Conservation (phyloP, 2,888 invertebrate species). For the Brassicogethes aeneus region DNA sequence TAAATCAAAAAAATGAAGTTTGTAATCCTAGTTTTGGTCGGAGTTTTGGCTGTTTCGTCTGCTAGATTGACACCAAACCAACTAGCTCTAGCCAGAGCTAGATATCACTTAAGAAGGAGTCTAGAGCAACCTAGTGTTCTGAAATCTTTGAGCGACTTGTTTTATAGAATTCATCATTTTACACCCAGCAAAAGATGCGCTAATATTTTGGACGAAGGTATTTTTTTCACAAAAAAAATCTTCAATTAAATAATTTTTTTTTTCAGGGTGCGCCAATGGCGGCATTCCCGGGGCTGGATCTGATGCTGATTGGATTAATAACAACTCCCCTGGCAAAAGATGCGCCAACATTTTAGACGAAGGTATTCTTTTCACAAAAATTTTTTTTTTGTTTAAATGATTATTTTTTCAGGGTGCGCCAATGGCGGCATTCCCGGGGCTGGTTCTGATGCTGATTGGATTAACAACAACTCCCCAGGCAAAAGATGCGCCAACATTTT, state of each 20-base stretch:
- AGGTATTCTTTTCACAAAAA: conserved; percentile 22
- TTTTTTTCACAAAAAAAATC: background rate
- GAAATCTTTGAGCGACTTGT: conserved; percentile 12
- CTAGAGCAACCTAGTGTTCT: conserved; percentile 4
- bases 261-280: conserved; percentile 21
- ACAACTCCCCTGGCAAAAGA: conserved; percentile 16
- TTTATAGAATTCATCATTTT: conserved; percentile 13
- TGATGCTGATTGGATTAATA: conserved; percentile 19
- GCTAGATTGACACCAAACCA: background rate
- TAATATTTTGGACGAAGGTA: conserved; percentile 44
- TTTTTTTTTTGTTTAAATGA: background rate
- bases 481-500: conserved; percentile 40
- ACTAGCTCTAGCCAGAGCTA: background rate
- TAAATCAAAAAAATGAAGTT: too few species aligned
- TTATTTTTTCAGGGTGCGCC: conserved; percentile 8
- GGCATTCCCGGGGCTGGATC: conserved; percentile 20
- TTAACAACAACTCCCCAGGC: conserved; percentile 19
- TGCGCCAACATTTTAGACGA: conserved; percentile 45
- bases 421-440: conserved; percentile 22
- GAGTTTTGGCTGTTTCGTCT: background rate
- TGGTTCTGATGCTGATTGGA: conserved; percentile 20
- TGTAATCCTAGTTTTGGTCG: background rate
- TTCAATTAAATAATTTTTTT: too few species aligned
- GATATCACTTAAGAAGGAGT: background rate
- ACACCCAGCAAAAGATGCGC: conserved; percentile 22